Evolutionary conservation across 2,888 invertebrate genomes (phyloP).

Genomic region (Endotricha flammealis): DNA sequence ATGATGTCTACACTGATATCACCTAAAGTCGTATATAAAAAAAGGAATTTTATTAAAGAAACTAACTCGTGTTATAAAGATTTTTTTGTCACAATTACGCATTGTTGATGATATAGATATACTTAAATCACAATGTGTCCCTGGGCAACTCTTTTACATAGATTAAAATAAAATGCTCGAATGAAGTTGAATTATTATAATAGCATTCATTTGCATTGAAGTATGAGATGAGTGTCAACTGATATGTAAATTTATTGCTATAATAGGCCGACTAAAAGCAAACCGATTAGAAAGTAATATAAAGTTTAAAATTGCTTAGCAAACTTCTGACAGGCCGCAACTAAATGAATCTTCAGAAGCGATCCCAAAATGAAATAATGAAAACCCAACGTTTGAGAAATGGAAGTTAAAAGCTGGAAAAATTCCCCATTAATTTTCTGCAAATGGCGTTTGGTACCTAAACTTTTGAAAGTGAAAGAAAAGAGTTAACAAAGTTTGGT

Average conservation of each 20-base stretch:
- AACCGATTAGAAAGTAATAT: constrained; percentile 9
- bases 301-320: constrained; percentile 13
- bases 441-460: constrained; percentile 51
- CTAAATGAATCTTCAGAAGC: constrained; percentile 12
- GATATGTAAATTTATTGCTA: neutral
- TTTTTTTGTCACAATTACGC: too few species aligned
- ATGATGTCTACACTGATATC: too few species aligned
- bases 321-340: constrained; percentile 7
- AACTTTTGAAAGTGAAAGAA: constrained; percentile 45
- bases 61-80: too few species aligned
- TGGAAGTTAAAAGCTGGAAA: constrained; percentile 34
- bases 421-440: constrained; percentile 60
- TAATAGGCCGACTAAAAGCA: neutral
- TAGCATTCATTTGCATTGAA: too few species aligned
- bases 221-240: too few species aligned
- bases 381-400: constrained; percentile 40
- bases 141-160: too few species aligned
- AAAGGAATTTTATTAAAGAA: too few species aligned
- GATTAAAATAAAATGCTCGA: too few species aligned
- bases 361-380: constrained; percentile 23
- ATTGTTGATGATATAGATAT: too few species aligned
- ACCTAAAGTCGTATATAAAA: too few species aligned
- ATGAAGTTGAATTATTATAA: too few species aligned
- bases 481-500: constrained; percentile 47
- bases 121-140: too few species aligned